Evolutionary conservation across 2,113 vertebrate species (phyloP).

Genomic region (Chaetodon auriga): DNA sequence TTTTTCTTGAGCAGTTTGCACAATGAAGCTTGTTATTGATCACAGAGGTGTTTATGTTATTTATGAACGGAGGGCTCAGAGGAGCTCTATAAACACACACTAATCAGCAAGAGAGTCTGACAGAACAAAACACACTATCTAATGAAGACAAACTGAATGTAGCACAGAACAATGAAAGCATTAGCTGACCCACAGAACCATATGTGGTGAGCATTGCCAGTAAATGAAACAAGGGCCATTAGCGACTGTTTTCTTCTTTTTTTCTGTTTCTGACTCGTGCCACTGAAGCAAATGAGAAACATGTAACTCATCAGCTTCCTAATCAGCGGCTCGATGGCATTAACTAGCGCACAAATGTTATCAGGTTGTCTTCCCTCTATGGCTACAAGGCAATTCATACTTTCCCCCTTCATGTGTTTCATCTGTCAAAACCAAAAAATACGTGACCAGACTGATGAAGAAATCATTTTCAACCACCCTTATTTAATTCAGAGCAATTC

Average conservation of each 20-base stretch:
- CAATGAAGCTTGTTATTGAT: constrained; percentile 2
- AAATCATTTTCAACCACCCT: background rate
- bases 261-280: background rate
- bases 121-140: background rate
- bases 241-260: background rate
- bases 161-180: constrained; percentile 7
- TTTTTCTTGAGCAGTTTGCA: constrained; percentile 6
- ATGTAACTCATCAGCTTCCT: background rate
- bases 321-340: constrained; percentile 9
- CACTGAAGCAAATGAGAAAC: constrained; percentile 3
- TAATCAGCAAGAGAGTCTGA: background rate
- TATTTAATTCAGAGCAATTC: background rate
- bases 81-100: background rate
- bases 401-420: background rate
- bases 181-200: constrained; percentile 8
- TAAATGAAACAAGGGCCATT: background rate
- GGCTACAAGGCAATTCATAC: background rate
- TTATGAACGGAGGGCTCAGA: background rate
- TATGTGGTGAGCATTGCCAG: background rate
- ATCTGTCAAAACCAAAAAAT: constrained; percentile 40
- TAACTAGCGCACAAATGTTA: background rate
- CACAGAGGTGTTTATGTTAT: background rate
- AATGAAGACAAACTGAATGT: background rate
- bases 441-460: constrained; percentile 13
- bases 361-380: background rate